Evolutionary conservation across 2,113 vertebrate genomes (phyloP), one percentile per base, ranked within the genome.

Genomic region (Myxocyprinus asiaticus): DNA sequence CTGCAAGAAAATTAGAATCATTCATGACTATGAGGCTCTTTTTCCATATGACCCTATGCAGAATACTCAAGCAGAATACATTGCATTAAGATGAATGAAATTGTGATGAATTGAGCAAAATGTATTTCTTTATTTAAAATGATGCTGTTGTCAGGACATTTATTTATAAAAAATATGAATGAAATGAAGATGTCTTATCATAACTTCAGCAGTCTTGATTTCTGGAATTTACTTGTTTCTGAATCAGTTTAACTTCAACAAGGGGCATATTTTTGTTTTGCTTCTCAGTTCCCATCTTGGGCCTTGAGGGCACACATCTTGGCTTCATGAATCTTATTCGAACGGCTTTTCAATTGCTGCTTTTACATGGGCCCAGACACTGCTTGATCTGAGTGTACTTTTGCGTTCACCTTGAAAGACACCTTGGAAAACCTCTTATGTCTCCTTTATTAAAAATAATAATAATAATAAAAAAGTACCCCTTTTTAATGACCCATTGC

Each of bases 1-100:
- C 98, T 99, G 90, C 42, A 79, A 78, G 51, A 66, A 53, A 71
- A 71, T 70, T 9, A 81, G 14, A 59, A 17, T 15, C 5, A 15
- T 71, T 71, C 12, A n/a, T 70, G 33, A 53, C 4, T 33, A 48
- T 15, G 4, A 47, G 22, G 47, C 47, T 67, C 4, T 22, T 51
- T 17, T 10, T n/a, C 66, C 47, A 70, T 43, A 43, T 70, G 67
- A 55, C 67, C 6, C 10, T 33, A 33, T 33, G 22, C 22, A 33
- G 22, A 33, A 33, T 22, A 55, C 12, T 55, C 7, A 43, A 44
- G 4, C n/a, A 10, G 33, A 56, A 55, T 55, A 43, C 14, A 71
- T 4, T 71, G 33, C 51, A 44, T 7, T 15, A 8, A 42, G 11
- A 69, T 69, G 17, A 69, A 50, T 51, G 22, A 42, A 53, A 69